Conservation (phyloP, 2,797 vertebrate genomes). For the Macropus fuliginosus region DNA sequence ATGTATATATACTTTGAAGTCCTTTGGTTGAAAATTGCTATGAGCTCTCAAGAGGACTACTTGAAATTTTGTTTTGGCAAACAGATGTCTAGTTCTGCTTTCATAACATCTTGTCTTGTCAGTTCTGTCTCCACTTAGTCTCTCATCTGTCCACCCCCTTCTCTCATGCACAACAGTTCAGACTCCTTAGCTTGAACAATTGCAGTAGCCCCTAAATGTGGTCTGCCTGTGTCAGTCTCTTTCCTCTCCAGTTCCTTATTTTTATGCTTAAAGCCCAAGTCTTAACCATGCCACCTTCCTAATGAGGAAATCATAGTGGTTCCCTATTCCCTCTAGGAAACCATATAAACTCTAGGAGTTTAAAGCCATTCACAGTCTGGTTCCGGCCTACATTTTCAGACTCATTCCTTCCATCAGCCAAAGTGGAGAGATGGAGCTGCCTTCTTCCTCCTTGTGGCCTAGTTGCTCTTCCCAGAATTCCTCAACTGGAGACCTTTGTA, state of each 20-base stretch:
- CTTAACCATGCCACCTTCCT: not conserved
- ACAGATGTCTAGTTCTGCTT: not conserved
- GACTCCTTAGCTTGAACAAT: not conserved
- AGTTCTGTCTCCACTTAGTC: not conserved
- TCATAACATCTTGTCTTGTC: not conserved
- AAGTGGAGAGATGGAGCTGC: not conserved
- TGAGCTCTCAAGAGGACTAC: not conserved
- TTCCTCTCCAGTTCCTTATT: not conserved
- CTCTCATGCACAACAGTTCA: not conserved
- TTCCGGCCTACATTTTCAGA: not conserved
- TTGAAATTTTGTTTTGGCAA: not conserved
- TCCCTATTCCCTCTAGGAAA: not conserved
- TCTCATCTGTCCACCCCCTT: not conserved
- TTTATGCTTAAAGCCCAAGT: not conserved
- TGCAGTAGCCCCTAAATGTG: not conserved
- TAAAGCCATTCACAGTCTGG: not conserved
- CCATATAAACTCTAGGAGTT: not conserved
- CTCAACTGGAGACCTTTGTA: not conserved
- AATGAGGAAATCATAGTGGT: not conserved
- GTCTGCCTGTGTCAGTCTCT: not conserved
- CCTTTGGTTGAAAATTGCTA: not conserved
- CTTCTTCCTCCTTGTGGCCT: not conserved
- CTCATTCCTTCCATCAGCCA: not conserved
- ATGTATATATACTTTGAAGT: not conserved
- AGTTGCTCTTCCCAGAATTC: not conserved